Percentiles rank a stretch among this genome's conserved stretches.
These are phyloP conservation scores for Adelosebastes latens DNA, from an alignment of 2,797 vertebrate species.

Conservation along the genomic window DNA sequence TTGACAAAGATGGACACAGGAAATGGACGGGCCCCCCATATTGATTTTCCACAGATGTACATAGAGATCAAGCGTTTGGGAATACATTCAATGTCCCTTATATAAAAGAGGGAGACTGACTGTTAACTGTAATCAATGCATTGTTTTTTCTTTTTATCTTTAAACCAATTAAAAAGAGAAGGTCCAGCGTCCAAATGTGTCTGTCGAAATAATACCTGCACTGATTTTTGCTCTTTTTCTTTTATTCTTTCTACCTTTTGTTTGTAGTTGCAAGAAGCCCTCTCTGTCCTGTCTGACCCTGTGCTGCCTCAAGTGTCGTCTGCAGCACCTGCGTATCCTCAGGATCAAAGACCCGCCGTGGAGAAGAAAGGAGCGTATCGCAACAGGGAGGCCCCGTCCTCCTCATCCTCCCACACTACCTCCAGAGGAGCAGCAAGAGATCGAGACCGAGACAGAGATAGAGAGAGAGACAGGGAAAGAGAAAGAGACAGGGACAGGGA, in stretches of 20 bases:
- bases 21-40: constrained; percentile 13
- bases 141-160: neutral
- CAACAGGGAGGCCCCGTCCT: constrained; percentile 78
- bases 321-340: constrained; percentile 32
- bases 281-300: constrained; percentile 51
- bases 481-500: neutral
- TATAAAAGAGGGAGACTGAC: constrained; percentile 9
- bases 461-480: constrained; percentile 77
- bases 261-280: constrained; percentile 71
- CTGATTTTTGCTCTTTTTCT: constrained; percentile 11
- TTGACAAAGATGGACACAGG: neutral
- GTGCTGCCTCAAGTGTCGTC: constrained; percentile 42
- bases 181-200: neutral
- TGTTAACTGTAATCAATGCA: constrained; percentile 22
- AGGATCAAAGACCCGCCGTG: constrained; percentile 51
- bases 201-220: neutral
- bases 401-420: constrained; percentile 48
- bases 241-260: neutral
- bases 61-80: constrained; percentile 32
- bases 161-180: neutral
- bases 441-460: constrained; percentile 4
- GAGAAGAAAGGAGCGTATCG: constrained; percentile 67
- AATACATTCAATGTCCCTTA: constrained; percentile 24
- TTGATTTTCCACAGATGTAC: constrained; percentile 52
- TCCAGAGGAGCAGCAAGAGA: constrained; percentile 59